Evolutionary conservation across 2,113 vertebrate species (phyloP).

Genomic region (Aphyosemion australe): DNA sequence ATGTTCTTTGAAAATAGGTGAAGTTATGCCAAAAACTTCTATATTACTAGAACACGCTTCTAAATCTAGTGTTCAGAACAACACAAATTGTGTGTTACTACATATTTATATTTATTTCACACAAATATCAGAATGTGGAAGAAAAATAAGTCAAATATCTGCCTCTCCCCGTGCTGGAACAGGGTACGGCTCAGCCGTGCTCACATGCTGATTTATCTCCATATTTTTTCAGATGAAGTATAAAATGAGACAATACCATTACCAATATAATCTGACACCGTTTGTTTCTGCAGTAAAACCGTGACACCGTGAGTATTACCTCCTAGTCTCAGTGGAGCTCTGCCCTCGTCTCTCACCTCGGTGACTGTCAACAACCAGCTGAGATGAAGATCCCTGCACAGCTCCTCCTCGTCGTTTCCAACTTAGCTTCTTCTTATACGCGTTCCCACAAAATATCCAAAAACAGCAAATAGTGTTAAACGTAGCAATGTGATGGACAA

Average conservation of each 20-base stretch:
- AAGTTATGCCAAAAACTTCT: no score
- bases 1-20: no score
- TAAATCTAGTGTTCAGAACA: not conserved
- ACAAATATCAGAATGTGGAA: not conserved
- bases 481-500: not conserved
- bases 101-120: not conserved
- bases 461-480: not conserved
- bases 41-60: not conserved
- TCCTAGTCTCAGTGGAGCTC: not conserved
- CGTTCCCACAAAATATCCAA: not conserved
- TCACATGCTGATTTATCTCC: not conserved
- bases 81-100: not conserved
- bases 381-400: conserved; percentile 1
- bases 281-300: not conserved
- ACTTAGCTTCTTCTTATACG: not conserved
- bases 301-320: not conserved
- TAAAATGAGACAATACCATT: conserved; percentile 3
- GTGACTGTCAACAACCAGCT: not conserved
- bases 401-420: not conserved
- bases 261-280: not conserved
- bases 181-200: not conserved
- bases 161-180: not conserved
- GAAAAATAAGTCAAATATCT: not conserved
- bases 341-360: not conserved
- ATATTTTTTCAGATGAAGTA: not conserved